Evolutionary conservation across 2,888 invertebrate species (phyloP).

Genomic region (Cataglyphis cursor): DNA sequence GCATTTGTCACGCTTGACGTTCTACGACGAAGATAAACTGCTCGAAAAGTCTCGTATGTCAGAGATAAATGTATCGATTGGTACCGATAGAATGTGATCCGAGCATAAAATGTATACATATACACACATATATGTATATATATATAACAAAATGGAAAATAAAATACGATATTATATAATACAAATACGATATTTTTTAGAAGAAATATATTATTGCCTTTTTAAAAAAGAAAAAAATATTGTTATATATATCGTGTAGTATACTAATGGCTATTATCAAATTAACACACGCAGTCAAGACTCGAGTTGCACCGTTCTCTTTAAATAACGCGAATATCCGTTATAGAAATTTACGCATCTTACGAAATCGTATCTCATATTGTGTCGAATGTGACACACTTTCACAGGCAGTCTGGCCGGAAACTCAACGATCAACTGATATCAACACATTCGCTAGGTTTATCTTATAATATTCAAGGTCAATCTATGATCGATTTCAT

Average conservation of each 20-base stretch:
- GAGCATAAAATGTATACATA: constrained; percentile 1
- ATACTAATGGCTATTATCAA: background rate
- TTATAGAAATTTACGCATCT: constrained; percentile 71
- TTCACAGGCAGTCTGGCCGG: constrained; percentile 63
- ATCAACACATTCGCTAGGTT: constrained; percentile 52
- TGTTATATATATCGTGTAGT: background rate
- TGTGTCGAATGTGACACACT: constrained; percentile 75
- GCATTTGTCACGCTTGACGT: constrained; percentile 45
- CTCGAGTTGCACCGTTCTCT: constrained; percentile 33
- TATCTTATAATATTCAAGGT: constrained; percentile 33
- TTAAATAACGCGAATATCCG: constrained; percentile 65
- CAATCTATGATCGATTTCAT: constrained; percentile 22
- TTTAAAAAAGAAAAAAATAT: background rate
- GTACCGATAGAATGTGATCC: constrained; percentile 28
- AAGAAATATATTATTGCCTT: background rate
- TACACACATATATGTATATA: background rate
- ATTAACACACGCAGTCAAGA: background rate
- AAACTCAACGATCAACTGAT: constrained; percentile 52
- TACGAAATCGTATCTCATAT: constrained; percentile 71
- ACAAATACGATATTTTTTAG: background rate
- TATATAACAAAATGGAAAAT: background rate
- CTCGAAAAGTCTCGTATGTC: constrained; percentile 40
- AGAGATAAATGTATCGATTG: constrained; percentile 40
- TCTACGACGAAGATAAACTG: constrained; percentile 48
- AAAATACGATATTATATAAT: background rate